Percentiles rank a stretch among this genome's conserved stretches.
Conservation (phyloP, 2,888 invertebrate genomes). For the Galeruca laticollis region DNA sequence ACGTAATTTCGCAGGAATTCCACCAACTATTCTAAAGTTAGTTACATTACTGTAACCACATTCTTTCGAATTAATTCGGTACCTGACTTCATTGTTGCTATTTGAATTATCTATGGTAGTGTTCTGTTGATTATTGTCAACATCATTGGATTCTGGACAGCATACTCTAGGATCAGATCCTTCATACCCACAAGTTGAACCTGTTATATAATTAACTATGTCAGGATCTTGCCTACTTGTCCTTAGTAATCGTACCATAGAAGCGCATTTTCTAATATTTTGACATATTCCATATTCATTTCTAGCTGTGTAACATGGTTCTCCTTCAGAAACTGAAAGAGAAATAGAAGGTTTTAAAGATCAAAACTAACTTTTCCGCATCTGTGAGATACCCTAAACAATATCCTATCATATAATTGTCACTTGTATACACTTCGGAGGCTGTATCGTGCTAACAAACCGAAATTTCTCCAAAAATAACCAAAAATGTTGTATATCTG, state of each 20-base stretch:
- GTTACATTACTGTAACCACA: constrained; percentile 75
- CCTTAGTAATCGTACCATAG: constrained; percentile 67
- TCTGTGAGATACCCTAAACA: too few species aligned
- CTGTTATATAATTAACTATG: constrained; percentile 70
- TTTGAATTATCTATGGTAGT: constrained; percentile 1
- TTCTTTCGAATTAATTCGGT: constrained; percentile 64
- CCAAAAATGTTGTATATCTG: too few species aligned
- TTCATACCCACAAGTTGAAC: constrained; percentile 78
- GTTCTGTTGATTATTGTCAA: not conserved
- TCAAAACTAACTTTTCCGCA: too few species aligned
- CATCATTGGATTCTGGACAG: constrained; percentile 62
- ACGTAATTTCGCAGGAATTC: constrained; percentile 75
- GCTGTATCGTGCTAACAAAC: too few species aligned
- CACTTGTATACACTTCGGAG: too few species aligned
- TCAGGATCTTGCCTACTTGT: constrained; percentile 66
- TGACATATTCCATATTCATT: constrained; percentile 70
- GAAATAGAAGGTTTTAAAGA: not conserved
- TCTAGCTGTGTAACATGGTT: constrained; percentile 69
- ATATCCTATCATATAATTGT: too few species aligned
- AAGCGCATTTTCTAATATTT: constrained; percentile 69
- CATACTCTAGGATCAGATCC: constrained; percentile 76
- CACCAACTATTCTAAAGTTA: constrained; percentile 79
- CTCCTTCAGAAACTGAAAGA: constrained; percentile 34
- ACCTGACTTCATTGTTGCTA: constrained; percentile 21
- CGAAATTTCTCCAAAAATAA: too few species aligned